These are phyloP conservation scores for Ceramica pisi DNA, from an alignment of 2,888 invertebrate species.

Conservation along the genomic window DNA sequence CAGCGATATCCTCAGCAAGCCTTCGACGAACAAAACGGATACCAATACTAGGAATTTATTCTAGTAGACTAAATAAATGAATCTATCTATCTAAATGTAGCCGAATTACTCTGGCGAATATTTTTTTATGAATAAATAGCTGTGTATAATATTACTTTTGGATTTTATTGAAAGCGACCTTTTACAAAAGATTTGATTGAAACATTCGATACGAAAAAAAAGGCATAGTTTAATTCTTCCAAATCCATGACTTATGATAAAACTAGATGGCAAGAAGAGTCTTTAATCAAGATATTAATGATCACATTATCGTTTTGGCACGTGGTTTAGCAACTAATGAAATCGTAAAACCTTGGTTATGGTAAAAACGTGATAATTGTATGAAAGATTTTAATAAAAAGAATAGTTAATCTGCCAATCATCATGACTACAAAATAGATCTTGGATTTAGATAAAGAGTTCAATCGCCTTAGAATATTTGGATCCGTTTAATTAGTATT, in stretches of 20 bases:
- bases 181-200: too few relatives aligned
- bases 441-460: background rate
- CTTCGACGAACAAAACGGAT: constrained; percentile 85
- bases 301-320: background rate
- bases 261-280: too few relatives aligned
- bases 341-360: background rate
- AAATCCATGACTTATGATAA: too few relatives aligned
- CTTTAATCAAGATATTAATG: background rate
- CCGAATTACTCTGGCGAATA: constrained; percentile 49
- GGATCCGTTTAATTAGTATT: background rate
- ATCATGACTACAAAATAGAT: background rate
- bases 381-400: background rate
- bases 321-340: background rate
- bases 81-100: constrained; percentile 50
- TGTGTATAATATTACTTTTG: constrained; percentile 50
- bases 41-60: constrained; percentile 77
- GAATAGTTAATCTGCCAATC: background rate
- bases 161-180: constrained; percentile 4
- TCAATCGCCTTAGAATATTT: too few relatives aligned
- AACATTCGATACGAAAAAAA: too few relatives aligned
- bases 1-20: constrained; percentile 81
- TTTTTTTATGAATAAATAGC: constrained; percentile 63
- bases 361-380: background rate
- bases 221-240: too few relatives aligned
- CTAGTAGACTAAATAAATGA: too few relatives aligned